These are phyloP conservation scores for Drosophila borealis DNA, from an alignment of 2,888 invertebrate species.

Conservation along the genomic window DNA sequence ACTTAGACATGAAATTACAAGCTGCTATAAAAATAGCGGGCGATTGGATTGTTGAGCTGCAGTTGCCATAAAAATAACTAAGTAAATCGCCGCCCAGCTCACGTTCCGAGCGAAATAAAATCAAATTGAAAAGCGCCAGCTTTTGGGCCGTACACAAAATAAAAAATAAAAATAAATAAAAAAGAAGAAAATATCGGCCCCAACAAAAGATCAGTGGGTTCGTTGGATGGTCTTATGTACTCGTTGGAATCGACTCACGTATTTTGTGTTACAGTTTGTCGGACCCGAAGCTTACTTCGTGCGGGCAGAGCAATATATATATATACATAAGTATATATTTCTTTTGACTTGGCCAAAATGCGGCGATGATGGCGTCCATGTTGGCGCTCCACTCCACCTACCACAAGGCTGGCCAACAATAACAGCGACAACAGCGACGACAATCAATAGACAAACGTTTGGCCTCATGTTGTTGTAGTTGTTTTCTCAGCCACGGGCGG, in stretches of 20 bases:
- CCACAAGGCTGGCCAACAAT: conserved; percentile 71
- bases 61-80: conserved; percentile 70
- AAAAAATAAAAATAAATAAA: not conserved
- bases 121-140: conserved; percentile 63
- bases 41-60: conserved; percentile 47
- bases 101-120: conserved; percentile 73
- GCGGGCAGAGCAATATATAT: conserved; percentile 44
- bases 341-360: conserved; percentile 20
- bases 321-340: conserved; percentile 7
- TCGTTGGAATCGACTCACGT: conserved; percentile 74
- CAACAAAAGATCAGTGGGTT: conserved; percentile 30
- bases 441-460: conserved; percentile 78
- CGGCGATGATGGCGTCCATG: conserved; percentile 79
- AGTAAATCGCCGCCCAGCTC: conserved; percentile 76
- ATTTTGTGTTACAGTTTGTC: conserved; percentile 79
- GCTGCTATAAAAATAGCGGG: conserved; percentile 54
- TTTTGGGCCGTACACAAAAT: conserved; percentile 27
- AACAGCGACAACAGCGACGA: conserved; percentile 62
- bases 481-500: conserved; percentile 7
- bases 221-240: conserved; percentile 39
- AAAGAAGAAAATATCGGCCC: conserved; percentile 29
- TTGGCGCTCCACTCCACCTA: conserved; percentile 78
- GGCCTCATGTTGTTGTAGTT: conserved; percentile 58
- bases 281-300: conserved; percentile 61
- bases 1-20: conserved; percentile 54